These are phyloP conservation scores for Microchirus variegatus DNA, from an alignment of 2,797 vertebrate species.

Conservation along the genomic window DNA sequence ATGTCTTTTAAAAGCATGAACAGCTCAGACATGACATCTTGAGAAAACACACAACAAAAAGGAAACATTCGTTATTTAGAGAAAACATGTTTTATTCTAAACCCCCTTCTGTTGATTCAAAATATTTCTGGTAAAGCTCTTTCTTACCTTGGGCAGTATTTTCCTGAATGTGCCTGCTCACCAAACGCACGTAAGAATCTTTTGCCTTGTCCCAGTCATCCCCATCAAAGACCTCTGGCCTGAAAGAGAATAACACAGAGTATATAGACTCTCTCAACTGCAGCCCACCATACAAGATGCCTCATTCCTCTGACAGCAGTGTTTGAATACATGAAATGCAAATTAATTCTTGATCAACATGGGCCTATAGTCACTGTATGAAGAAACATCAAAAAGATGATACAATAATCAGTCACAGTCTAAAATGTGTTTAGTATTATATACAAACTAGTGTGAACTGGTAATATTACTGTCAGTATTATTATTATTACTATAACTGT, in stretches of 20 bases:
- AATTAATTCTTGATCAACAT: too few relatives aligned
- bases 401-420: background rate
- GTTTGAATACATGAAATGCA: too few relatives aligned
- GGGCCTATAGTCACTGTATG: too few relatives aligned
- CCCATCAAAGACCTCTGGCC: slow-evolving; percentile 27
- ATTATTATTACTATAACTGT: too few relatives aligned
- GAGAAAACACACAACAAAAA: background rate
- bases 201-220: slow-evolving; percentile 75
- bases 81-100: too few relatives aligned
- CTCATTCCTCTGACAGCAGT: too few relatives aligned
- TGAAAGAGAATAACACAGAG: slow-evolving; percentile 27
- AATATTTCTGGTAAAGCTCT: background rate
- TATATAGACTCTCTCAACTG: too few relatives aligned
- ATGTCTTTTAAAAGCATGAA: slow-evolving; percentile 74
- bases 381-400: background rate
- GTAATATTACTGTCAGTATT: too few relatives aligned
- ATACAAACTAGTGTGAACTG: too few relatives aligned
- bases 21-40: slow-evolving; percentile 81
- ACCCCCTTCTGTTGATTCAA: too few relatives aligned
- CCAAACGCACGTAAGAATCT: slow-evolving; percentile 58
- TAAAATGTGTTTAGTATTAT: too few relatives aligned
- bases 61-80: background rate
- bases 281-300: too few relatives aligned
- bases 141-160: slow-evolving; percentile 54
- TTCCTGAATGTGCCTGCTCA: slow-evolving; percentile 62